Conservation (phyloP, 1,140 invertebrate species). For the Agraylea sexmaculata region DNA sequence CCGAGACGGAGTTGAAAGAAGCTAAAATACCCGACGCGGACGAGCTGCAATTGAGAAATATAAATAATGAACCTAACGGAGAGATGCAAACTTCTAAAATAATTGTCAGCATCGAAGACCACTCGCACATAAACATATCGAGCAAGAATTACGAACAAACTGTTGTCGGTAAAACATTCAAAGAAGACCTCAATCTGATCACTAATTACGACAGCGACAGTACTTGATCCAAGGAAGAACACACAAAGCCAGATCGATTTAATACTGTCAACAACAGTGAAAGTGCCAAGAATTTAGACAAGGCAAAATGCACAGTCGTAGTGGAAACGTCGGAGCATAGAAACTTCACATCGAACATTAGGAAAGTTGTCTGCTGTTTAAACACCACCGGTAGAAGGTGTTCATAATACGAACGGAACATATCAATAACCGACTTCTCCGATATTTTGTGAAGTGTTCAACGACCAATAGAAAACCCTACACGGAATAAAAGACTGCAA, state of each 20-base stretch:
- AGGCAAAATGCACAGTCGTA: slow-evolving; percentile 22
- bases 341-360: slow-evolving; percentile 22
- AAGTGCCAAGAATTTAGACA: slow-evolving; percentile 8
- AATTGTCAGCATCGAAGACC: slow-evolving; percentile 18
- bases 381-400: slow-evolving; percentile 18
- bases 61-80: slow-evolving; percentile 20
- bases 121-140: slow-evolving; percentile 24
- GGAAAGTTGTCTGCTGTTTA: slow-evolving; percentile 20
- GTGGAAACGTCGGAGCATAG: slow-evolving; percentile 19
- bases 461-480: too few species aligned
- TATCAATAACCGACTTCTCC: too few species aligned
- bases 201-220: slow-evolving; percentile 36
- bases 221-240: slow-evolving; percentile 40
- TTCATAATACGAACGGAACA: too few species aligned
- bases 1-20: slow-evolving; percentile 6
- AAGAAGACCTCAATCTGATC: slow-evolving; percentile 36
- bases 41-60: slow-evolving; percentile 25
- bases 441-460: too few species aligned
- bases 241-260: neutral
- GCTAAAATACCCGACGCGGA: slow-evolving; percentile 5
- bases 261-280: neutral
- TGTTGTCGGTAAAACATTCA: slow-evolving; percentile 12
- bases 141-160: slow-evolving; percentile 34
- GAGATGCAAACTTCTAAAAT: slow-evolving; percentile 10
- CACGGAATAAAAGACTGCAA: too few species aligned